Evolutionary conservation across 2,888 invertebrate genomes (phyloP).

Genomic region (Lottia scabra): DNA sequence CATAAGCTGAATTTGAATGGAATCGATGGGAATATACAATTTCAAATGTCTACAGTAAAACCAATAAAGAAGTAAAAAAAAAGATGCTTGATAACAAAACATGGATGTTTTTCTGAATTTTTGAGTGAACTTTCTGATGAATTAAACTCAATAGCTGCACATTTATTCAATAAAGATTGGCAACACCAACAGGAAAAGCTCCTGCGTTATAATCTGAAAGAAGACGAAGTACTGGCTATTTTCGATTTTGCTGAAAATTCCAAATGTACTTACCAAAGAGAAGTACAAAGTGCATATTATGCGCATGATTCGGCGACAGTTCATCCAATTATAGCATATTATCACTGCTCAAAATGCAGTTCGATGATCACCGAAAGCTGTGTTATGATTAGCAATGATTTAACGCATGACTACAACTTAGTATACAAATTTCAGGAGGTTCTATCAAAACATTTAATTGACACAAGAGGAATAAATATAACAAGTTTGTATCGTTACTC

Average conservation of each 20-base stretch:
- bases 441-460: neutral
- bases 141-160: neutral
- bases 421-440: neutral
- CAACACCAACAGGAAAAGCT: neutral
- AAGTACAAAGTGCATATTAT: neutral
- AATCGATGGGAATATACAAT: neutral
- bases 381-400: neutral
- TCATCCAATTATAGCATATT: neutral
- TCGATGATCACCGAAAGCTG: neutral
- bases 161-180: neutral
- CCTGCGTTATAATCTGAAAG: neutral
- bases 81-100: neutral
- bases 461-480: neutral
- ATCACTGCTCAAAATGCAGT: neutral
- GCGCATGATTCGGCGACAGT: neutral
- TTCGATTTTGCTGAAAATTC: neutral
- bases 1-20: neutral
- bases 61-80: neutral
- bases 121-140: neutral
- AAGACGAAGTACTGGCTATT: neutral
- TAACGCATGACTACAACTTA: neutral
- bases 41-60: neutral
- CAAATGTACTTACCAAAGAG: neutral
- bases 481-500: neutral
- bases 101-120: neutral